Evolutionary conservation across 2,888 invertebrate genomes (phyloP), one percentile per base, ranked within the genome.

Genomic region (Hypsopygia costalis): DNA sequence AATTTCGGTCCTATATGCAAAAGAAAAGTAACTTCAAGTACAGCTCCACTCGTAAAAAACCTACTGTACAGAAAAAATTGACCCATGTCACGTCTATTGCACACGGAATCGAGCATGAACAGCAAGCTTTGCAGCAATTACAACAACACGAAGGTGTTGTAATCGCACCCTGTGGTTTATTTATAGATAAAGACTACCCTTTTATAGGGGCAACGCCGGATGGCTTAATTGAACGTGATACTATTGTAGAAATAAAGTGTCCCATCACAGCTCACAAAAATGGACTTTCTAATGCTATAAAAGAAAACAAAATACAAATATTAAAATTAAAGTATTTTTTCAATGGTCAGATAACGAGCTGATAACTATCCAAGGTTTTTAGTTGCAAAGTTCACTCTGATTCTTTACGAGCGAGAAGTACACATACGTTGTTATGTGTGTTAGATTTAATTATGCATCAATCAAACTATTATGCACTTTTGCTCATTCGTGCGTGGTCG

Each of bases 1-100:
- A 50, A 52, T 12, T 51, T 55, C 38, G 50, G 49, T 3, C n/a
- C 8, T 7, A 37, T 54, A 11, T 44, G 41, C 16, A 50, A 52
- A 30, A 41, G 47, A 30, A 40, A 44, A 56, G 52, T 51, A 44
- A 44, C 25, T n/a, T n/a, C n/a, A n/a, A n/a, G 34, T 52, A 32
- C 7, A 45, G 46, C 43, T 42, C 7, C 49, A 49, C 33, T 40
- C 55, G 11, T n/a, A 34, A n/a, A n/a, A n/a, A n/a, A n/a, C n/a
- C n/a, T n/a, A n/a, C n/a, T n/a, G n/a, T n/a, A n/a, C n/a, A n/a
- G n/a, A n/a, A n/a, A n/a, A n/a, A n/a, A n/a, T n/a, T n/a, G n/a
- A n/a, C n/a, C n/a, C 28, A 43, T 27, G 46, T 56, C 2, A 7
- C 41, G 12, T 36, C 35, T 5, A 28, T 46, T 10, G 25, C 36